Conservation (phyloP, 1,140 invertebrate species). For the Pseudomyrmex gracilis region DNA sequence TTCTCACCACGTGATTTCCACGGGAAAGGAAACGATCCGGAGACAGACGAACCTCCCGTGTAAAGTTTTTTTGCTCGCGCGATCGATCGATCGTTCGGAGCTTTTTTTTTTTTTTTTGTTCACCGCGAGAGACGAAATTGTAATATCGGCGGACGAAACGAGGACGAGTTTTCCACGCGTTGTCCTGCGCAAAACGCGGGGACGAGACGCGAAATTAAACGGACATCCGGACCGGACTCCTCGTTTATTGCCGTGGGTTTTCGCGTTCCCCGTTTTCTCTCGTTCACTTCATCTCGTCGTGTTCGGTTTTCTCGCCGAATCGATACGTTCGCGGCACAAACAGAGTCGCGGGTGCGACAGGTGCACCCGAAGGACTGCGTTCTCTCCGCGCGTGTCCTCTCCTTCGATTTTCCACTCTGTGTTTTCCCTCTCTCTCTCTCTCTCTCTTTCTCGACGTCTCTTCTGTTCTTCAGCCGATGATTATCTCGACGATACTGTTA, state of each 20-base stretch:
- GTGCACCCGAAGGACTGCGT: conserved; percentile 13
- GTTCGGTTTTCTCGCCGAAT: conserved; percentile 34
- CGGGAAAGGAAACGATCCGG: not conserved
- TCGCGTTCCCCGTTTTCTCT: conserved; percentile 16
- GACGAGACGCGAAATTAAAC: not conserved
- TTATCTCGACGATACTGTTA: not conserved
- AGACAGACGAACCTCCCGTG: not conserved
- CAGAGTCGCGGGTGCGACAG: conserved; percentile 42
- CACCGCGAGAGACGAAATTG: not conserved
- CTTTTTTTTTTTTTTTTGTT: too few relatives aligned
- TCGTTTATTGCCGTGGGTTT: conserved; percentile 3
- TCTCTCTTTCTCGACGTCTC: not conserved
- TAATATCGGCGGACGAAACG: too few relatives aligned
- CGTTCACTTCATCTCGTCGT: conserved; percentile 18
- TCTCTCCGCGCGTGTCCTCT: not conserved
- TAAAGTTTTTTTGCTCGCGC: not conserved
- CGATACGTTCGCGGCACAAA: conserved; percentile 61
- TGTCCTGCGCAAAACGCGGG: not conserved
- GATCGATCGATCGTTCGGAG: not conserved
- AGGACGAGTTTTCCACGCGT: not conserved
- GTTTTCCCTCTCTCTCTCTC: not conserved
- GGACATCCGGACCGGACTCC: conserved; percentile 9
- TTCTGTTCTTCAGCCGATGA: not conserved
- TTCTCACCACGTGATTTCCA: not conserved
- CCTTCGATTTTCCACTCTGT: not conserved